A percentile compares a stretch with the other conserved stretches of the same genome.
These are phyloP conservation scores for Phrixothrix hirtus DNA, from an alignment of 2,888 invertebrate genomes.

Conservation along the genomic window DNA sequence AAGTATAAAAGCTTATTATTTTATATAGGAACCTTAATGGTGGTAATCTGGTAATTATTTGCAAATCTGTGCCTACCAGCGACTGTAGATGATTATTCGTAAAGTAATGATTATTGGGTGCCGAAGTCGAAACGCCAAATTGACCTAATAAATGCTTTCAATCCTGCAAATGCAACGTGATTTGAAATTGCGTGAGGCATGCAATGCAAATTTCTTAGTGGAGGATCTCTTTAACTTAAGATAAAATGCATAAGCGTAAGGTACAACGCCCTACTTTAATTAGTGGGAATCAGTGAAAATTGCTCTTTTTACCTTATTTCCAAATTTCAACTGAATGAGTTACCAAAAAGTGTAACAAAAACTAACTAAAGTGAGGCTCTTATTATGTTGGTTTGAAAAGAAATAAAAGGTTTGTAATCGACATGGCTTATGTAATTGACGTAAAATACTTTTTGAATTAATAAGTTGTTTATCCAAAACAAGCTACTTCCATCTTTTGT, in stretches of 20 bases:
- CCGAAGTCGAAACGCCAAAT: constrained; percentile 16
- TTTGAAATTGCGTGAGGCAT: constrained; percentile 34
- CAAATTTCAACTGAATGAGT: background rate
- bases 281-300: background rate
- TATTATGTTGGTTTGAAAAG: too few relatives aligned
- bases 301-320: background rate
- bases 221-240: constrained; percentile 16
- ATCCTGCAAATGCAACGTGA: constrained; percentile 28
- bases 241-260: constrained; percentile 21
- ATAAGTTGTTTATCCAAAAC: too few relatives aligned
- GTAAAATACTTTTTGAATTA: too few relatives aligned
- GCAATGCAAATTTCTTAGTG: constrained; percentile 30
- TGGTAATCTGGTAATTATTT: too few relatives aligned
- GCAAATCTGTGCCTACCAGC: too few relatives aligned
- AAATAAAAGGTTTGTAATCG: too few relatives aligned
- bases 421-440: too few relatives aligned
- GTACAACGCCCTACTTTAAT: constrained; percentile 5
- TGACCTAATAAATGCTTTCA: constrained; percentile 26
- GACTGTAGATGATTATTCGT: too few relatives aligned
- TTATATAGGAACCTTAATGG: too few relatives aligned
- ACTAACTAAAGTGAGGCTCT: too few relatives aligned
- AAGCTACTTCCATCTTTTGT: too few relatives aligned
- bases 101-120: constrained; percentile 21
- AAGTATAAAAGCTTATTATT: too few relatives aligned
- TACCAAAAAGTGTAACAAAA: background rate